Percentiles rank a stretch among this genome's conserved stretches.
Evolutionary conservation across 37 sponge, comb jelly and placozoan genomes (phyloP).

Genomic region (Sycon ciliatum): DNA sequence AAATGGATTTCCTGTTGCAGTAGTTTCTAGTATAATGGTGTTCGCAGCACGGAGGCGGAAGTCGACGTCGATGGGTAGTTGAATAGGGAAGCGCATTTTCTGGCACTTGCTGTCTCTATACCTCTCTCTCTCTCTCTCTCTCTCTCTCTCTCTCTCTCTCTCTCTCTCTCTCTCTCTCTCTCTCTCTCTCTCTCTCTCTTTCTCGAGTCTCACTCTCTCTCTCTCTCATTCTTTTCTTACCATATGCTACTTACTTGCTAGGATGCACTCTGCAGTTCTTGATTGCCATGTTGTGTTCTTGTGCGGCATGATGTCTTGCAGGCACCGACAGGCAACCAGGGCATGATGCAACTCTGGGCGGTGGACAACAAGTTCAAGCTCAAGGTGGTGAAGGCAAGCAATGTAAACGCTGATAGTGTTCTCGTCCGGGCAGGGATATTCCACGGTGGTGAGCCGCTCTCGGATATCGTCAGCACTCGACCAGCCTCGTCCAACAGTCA

Average conservation of each 20-base stretch:
- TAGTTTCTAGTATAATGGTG: too few species aligned
- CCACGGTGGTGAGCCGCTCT: conserved; percentile 70
- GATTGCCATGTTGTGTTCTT: too few species aligned
- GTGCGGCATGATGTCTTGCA: too few species aligned
- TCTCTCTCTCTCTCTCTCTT: conserved; percentile 9
- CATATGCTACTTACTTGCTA: background rate
- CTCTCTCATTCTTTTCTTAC: background rate
- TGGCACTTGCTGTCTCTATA: conserved; percentile 10
- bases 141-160: conserved; percentile 22
- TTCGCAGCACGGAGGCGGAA: too few species aligned
- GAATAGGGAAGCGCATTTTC: background rate
- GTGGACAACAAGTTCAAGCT: background rate
- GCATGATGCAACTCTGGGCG: too few species aligned
- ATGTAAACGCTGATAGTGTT: conserved; percentile 57
- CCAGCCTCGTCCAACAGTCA: conserved; percentile 18
- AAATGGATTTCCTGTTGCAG: too few species aligned
- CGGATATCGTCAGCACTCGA: conserved; percentile 27
- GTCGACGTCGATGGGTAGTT: background rate
- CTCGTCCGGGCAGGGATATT: conserved; percentile 64
- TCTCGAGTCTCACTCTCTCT: background rate
- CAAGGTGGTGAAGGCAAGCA: conserved; percentile 58
- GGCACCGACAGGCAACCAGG: too few species aligned
- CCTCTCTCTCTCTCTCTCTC: too few species aligned
- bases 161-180: conserved; percentile 14
- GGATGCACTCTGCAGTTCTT: too few species aligned